Conservation (phyloP, 2,797 vertebrate species). For the Myripristis jacobus region DNA sequence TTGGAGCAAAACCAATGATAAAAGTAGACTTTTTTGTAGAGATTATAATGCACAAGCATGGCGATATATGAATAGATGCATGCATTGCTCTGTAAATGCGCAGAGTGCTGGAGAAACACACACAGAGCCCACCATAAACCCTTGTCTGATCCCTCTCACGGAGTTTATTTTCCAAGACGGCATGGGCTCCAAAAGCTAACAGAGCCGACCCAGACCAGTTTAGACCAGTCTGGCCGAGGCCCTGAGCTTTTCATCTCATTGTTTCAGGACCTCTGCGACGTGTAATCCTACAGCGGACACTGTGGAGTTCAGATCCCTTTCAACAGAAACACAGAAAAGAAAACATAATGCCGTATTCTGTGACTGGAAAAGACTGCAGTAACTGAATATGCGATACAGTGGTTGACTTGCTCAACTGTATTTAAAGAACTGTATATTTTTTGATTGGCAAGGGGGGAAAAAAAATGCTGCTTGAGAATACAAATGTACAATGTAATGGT, state of each 20-base stretch:
- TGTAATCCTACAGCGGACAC: background rate
- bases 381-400: background rate
- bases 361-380: no score
- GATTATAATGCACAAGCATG: background rate
- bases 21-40: background rate
- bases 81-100: background rate
- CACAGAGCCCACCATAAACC: conserved; percentile 45
- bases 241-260: conserved; percentile 70
- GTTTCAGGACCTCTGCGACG: conserved; percentile 50
- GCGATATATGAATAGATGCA: background rate
- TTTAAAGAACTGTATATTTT: no score
- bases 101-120: background rate
- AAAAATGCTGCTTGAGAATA: no score
- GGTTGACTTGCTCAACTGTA: no score
- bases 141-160: conserved; percentile 62
- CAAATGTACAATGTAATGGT: no score
- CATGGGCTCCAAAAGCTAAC: conserved; percentile 20
- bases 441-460: no score
- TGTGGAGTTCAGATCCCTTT: background rate
- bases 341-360: no score
- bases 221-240: conserved; percentile 59
- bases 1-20: no score
- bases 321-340: background rate
- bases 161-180: conserved; percentile 71
- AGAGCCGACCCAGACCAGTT: conserved; percentile 61